Evolutionary conservation across 2,888 invertebrate genomes (phyloP), one percentile per base, ranked within the genome.

Genomic region (Glaucopsyche alexis): DNA sequence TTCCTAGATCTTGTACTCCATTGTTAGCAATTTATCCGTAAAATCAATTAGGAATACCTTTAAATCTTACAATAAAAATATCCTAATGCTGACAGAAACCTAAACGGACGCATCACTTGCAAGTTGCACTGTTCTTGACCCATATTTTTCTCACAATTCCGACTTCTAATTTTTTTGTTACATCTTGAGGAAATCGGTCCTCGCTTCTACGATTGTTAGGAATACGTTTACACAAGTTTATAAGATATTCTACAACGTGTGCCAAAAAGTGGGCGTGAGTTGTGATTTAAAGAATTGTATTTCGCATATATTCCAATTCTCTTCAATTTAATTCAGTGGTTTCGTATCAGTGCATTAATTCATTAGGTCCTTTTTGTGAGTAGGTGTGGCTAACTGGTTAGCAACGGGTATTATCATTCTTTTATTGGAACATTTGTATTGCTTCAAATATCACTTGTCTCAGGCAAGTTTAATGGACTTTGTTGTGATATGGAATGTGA

Each of bases 211-310:
- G 5, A 19, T 11, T 19, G 9, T 19, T 60, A 38, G 7, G 29
- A 60, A 7, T 38, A 60, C 60, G 29, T 60, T 38, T 14, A 60
- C 60, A 19, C 55, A 38, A 60, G 29, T 60, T 38, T 29, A 60
- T 14, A 38, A 29, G 13, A 6, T 29, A 60, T 60, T 13, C 29
- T 38, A 16, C 74, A 71, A 73, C 77, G 72, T 66, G 40, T 66
- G 66, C 66, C 66, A 66, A 66, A 66, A 66, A 42, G 66, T 66
- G 66, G 66, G 66, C 66, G 66, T 66, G n/a, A 40, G 9, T 8
- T 42, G 42, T 66, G 66, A 66, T 40, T 66, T 40, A 38, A 40
- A 40, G 19, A 19, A 60, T 29, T 38, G 16, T 38, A 38, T 60
- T 60, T 60, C 60, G 13, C 29, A 38, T 13, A 60, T 60, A 60